Evolutionary conservation across 1,140 invertebrate species (phyloP).

Genomic region (Drosophila serrata): DNA sequence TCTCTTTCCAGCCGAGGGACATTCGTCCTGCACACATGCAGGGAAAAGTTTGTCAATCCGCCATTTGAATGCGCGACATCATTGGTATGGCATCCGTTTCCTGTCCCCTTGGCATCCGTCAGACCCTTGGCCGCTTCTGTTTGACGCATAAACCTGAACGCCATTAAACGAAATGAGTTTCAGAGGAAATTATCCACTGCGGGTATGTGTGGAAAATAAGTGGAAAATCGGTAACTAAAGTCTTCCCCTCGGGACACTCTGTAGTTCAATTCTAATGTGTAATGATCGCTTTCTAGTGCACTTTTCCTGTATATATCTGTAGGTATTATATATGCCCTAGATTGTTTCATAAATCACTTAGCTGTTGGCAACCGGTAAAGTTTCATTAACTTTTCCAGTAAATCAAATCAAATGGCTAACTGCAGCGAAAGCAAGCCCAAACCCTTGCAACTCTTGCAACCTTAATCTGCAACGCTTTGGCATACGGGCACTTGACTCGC

Average conservation of each 20-base stretch:
- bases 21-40: constrained; percentile 8
- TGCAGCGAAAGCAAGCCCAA: constrained; percentile 25
- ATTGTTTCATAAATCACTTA: constrained; percentile 80
- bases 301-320: not conserved
- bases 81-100: constrained; percentile 64
- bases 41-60: constrained; percentile 77
- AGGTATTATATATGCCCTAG: constrained; percentile 27
- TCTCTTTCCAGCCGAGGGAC: constrained; percentile 11
- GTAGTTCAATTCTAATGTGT: constrained; percentile 67
- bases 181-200: constrained; percentile 73
- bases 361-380: constrained; percentile 58
- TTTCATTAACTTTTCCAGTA: constrained; percentile 76
- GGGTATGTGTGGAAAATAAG: constrained; percentile 9
- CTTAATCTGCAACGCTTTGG: constrained; percentile 22
- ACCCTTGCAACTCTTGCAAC: constrained; percentile 8
- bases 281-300: constrained; percentile 60
- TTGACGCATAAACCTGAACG: constrained; percentile 75
- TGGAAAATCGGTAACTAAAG: constrained; percentile 8
- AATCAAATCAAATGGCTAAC: constrained; percentile 78
- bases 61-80: constrained; percentile 80
- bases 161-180: constrained; percentile 84
- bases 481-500: constrained; percentile 46
- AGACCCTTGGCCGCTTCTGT: constrained; percentile 53
- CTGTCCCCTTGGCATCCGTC: constrained; percentile 28
- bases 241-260: constrained; percentile 32